A percentile compares a stretch with the other conserved stretches of the same genome.
These are phyloP conservation scores for Amniataba percoides DNA, from an alignment of 2,797 vertebrate species.

Conservation along the genomic window DNA sequence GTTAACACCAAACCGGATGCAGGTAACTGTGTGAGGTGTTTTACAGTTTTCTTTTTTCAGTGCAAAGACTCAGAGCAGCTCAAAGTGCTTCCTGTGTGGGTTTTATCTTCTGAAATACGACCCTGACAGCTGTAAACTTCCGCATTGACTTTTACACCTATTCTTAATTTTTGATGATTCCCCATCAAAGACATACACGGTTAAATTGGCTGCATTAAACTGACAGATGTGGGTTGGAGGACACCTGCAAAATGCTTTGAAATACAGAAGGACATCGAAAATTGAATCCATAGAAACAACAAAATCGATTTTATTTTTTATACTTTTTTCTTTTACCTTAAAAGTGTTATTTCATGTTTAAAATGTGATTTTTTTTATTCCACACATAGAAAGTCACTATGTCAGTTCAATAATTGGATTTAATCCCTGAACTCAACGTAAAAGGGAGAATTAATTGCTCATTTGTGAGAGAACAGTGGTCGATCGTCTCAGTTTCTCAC, in stretches of 20 bases:
- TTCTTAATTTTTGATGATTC: slow-evolving; percentile 78
- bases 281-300: background rate
- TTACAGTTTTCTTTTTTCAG: slow-evolving; percentile 37
- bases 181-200: slow-evolving; percentile 70
- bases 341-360: background rate
- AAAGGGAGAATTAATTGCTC: background rate
- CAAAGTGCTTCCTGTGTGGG: slow-evolving; percentile 63
- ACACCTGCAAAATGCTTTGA: slow-evolving; percentile 3
- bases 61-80: slow-evolving; percentile 45
- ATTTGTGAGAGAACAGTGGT: background rate
- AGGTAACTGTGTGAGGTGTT: slow-evolving; percentile 25
- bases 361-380: background rate
- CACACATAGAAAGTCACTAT: background rate
- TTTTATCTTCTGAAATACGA: slow-evolving; percentile 81
- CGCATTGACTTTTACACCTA: slow-evolving; percentile 76
- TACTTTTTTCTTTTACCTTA: slow-evolving; percentile 3
- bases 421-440: background rate
- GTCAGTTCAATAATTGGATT: background rate
- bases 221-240: slow-evolving; percentile 35
- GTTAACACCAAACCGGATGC: slow-evolving; percentile 54
- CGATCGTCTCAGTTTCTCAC: background rate
- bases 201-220: slow-evolving; percentile 61
- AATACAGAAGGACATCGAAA: background rate
- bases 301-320: background rate
- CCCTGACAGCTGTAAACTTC: slow-evolving; percentile 76